Percentiles rank a stretch among this genome's conserved stretches.
These are phyloP conservation scores for Bimastos eiseni DNA, from an alignment of 2,888 invertebrate species.

Conservation along the genomic window DNA sequence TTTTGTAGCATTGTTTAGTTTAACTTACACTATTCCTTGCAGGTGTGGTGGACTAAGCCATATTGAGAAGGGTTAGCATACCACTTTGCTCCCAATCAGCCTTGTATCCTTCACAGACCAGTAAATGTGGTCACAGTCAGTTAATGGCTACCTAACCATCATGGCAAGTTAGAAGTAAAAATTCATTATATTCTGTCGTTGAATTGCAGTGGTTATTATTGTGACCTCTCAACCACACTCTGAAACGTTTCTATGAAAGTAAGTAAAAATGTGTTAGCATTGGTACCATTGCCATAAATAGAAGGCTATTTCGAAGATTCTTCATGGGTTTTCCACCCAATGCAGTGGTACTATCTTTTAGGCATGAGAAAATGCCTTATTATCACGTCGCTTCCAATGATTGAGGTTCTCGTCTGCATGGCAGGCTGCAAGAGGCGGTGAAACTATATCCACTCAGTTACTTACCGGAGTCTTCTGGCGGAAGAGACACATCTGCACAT, in stretches of 20 bases:
- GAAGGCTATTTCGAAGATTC: background rate
- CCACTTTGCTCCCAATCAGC: background rate
- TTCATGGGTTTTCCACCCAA: background rate
- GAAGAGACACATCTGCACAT: constrained; percentile 2
- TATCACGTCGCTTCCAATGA: background rate
- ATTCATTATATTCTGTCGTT: background rate
- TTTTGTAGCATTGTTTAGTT: background rate
- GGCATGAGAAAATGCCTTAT: background rate
- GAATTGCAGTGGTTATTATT: background rate
- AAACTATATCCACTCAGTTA: background rate
- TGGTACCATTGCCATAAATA: background rate
- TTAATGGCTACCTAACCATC: too few species aligned
- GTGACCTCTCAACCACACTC: background rate
- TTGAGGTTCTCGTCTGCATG: background rate
- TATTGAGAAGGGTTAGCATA: background rate
- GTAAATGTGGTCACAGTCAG: too few species aligned
- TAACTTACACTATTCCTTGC: background rate
- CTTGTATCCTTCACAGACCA: background rate
- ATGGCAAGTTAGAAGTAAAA: background rate
- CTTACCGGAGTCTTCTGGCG: background rate
- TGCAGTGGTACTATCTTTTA: background rate
- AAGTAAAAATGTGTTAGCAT: background rate
- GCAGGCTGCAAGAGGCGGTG: background rate
- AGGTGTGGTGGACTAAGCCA: background rate
- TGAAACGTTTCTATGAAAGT: background rate